A percentile compares a stretch with the other conserved stretches of the same genome.
Evolutionary conservation across 2,888 invertebrate genomes (phyloP).

Genomic region (Eupithecia inturbata): DNA sequence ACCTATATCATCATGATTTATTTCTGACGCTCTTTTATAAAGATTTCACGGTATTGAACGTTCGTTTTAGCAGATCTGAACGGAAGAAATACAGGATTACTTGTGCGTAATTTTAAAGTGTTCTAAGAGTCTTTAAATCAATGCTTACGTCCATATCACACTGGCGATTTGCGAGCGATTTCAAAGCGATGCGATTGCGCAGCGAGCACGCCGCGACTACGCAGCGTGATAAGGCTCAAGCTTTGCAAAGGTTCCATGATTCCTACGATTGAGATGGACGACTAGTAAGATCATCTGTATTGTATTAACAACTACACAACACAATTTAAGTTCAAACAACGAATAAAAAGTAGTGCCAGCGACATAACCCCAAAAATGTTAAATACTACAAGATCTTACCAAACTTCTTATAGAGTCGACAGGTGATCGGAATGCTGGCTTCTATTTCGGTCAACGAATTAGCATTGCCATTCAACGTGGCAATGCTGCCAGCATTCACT

Average conservation of each 20-base stretch:
- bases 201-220: too few relatives aligned
- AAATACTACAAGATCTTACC: not conserved
- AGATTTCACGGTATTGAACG: conserved; percentile 16
- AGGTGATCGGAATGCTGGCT: too few relatives aligned
- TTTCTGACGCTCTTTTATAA: conserved; percentile 28
- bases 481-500: too few relatives aligned
- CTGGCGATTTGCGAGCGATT: too few relatives aligned
- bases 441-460: too few relatives aligned
- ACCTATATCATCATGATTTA: conserved; percentile 54
- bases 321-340: not conserved
- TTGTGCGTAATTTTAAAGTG: not conserved
- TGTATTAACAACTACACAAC: not conserved
- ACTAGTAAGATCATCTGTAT: not conserved
- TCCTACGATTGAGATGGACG: not conserved
- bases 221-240: too few relatives aligned
- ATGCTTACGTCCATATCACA: not conserved
- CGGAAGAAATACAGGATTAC: not conserved
- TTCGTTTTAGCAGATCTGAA: conserved; percentile 33
- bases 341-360: not conserved
- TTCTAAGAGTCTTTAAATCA: not conserved
- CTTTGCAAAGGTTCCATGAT: not conserved
- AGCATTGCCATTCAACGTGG: too few relatives aligned
- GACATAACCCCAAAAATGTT: not conserved
- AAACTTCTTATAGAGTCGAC: too few relatives aligned
- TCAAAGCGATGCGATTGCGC: too few relatives aligned